Conservation (phyloP, 2,113 vertebrate genomes). For the Stercorarius parasiticus region DNA sequence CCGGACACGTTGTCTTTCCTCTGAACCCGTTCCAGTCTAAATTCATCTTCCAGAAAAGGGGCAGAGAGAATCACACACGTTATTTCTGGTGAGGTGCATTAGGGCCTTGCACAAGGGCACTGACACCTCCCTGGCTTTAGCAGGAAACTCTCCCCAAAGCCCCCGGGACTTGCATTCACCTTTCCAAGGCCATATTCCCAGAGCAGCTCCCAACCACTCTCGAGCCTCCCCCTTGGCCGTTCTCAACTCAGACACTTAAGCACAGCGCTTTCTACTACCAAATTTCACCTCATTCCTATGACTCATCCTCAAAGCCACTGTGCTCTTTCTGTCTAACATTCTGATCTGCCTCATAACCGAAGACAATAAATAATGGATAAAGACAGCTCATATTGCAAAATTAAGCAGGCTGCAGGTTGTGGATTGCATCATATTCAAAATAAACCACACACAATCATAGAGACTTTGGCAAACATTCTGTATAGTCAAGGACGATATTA, state of each 20-base stretch:
- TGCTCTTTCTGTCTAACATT: conserved; percentile 2
- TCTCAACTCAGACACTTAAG: not conserved
- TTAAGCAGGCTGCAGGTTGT: not conserved
- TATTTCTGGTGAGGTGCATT: not conserved
- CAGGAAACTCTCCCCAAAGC: not conserved
- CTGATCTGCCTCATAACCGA: not conserved
- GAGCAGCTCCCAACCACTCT: not conserved
- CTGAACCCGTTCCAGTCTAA: not conserved
- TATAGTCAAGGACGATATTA: not conserved
- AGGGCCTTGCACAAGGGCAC: not conserved
- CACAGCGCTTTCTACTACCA: not conserved
- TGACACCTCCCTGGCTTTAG: not conserved
- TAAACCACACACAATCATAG: not conserved
- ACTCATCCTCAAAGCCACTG: not conserved
- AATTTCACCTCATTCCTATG: not conserved
- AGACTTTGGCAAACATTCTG: not conserved
- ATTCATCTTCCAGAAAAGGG: not conserved
- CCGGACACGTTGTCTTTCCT: not conserved
- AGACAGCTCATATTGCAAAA: conserved; percentile 9
- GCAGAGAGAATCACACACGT: not conserved
- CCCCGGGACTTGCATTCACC: not conserved
- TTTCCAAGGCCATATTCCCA: not conserved
- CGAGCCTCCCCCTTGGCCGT: fast-evolving
- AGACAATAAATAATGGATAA: conserved; percentile 40
- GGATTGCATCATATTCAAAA: not conserved